Percentiles rank a stretch among this genome's conserved stretches.
phyloP scores from a whole-genome alignment of 2,888 invertebrate species.

The Coremacera marginata region DNA sequence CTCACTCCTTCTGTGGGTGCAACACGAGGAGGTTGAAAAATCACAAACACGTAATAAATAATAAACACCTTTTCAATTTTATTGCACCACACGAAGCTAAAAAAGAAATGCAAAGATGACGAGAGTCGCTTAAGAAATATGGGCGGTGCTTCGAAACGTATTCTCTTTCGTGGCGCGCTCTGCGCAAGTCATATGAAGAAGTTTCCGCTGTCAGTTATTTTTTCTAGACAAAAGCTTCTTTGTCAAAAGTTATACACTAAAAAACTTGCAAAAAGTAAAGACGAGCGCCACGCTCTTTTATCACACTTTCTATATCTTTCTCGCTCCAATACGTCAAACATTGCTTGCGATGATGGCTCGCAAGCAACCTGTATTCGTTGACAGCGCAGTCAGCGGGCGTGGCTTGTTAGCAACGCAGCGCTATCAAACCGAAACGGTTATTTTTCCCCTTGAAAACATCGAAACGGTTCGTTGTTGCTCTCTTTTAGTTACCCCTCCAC shows the following conservation, averaged over 20 bases:
- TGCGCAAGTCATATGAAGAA: conserved; percentile 21
- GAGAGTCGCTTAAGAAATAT: conserved; percentile 16
- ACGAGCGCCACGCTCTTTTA: not conserved
- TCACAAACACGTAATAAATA: conserved; percentile 54
- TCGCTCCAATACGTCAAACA: not conserved
- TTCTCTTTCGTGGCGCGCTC: conserved; percentile 22
- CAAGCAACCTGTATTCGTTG: conserved; percentile 9
- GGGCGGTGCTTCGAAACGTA: conserved; percentile 40
- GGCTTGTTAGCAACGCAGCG: conserved; percentile 5
- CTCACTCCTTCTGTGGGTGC: not conserved
- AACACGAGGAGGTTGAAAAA: conserved; percentile 44
- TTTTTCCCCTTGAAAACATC: conserved; percentile 12
- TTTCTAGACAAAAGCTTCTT: conserved; percentile 1
- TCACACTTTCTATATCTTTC: conserved; percentile 9
- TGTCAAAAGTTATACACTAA: not conserved
- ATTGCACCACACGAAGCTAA: conserved; percentile 44
- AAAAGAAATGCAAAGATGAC: conserved; percentile 26
- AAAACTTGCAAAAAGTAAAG: not conserved
- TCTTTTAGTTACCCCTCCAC: conserved; percentile 13
- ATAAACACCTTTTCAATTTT: conserved; percentile 54
- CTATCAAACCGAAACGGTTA: conserved; percentile 4
- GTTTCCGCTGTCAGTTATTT: not conserved
- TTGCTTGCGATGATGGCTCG: too few species aligned
- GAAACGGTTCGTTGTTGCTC: conserved; percentile 31
- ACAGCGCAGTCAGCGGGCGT: conserved; percentile 11